A percentile compares a stretch with the other conserved stretches of the same genome.
Evolutionary conservation across 2,797 vertebrate genomes (phyloP).

Genomic region (Trachops cirrhosus): DNA sequence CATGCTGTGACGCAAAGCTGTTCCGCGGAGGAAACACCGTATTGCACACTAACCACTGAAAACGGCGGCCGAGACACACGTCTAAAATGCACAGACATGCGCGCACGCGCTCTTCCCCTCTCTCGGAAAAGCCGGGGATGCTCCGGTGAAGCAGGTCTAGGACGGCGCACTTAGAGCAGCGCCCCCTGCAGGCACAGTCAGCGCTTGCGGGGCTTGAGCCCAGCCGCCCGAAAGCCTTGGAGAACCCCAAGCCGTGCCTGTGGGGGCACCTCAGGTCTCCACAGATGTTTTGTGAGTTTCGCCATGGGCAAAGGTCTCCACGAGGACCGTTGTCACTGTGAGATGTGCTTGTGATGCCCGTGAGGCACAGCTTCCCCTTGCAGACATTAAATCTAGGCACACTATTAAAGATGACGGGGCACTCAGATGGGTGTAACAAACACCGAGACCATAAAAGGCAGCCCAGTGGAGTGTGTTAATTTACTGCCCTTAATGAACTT

Average conservation of each 20-base stretch:
- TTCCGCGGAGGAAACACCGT: not conserved
- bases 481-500: not conserved
- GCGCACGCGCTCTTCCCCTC: no score
- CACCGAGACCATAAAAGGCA: not conserved
- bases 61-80: not conserved
- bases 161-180: not conserved
- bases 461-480: no score
- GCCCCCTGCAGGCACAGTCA: not conserved
- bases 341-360: not conserved
- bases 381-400: not conserved
- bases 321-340: not conserved
- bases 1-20: not conserved
- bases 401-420: not conserved
- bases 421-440: not conserved
- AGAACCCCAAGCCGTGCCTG: accelerated
- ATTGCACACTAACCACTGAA: not conserved
- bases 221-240: not conserved
- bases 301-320: not conserved
- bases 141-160: not conserved
- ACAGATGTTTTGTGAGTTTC: not conserved
- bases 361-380: not conserved
- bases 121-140: not conserved
- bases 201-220: accelerated
- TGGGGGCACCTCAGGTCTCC: not conserved
- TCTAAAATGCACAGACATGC: not conserved